Conservation (phyloP, 2,888 invertebrate species). For the Sesia apiformis region DNA sequence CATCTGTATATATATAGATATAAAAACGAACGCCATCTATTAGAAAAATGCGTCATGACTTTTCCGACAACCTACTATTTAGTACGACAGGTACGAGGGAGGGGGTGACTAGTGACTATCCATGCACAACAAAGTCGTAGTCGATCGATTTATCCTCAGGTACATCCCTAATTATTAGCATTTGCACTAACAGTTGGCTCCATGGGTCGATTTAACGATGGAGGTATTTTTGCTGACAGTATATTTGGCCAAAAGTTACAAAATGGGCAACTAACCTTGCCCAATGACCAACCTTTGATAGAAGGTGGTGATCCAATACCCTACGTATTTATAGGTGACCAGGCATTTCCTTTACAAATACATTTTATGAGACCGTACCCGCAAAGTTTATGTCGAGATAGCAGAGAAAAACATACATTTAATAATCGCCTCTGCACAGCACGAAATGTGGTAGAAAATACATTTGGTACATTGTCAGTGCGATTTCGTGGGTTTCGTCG, state of each 20-base stretch:
- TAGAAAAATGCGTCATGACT: too few relatives aligned
- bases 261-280: background rate
- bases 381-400: conserved; percentile 1
- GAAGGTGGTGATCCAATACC: background rate
- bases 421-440: conserved; percentile 1
- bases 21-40: too few relatives aligned
- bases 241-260: background rate
- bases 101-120: too few relatives aligned
- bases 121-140: too few relatives aligned
- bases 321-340: background rate
- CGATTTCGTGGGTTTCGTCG: conserved; percentile 3
- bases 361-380: background rate
- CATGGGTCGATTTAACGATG: background rate
- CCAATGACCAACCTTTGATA: background rate
- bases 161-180: too few relatives aligned
- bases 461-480: background rate
- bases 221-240: background rate
- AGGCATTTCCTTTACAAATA: background rate
- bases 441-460: background rate
- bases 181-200: too few relatives aligned
- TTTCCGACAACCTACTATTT: too few relatives aligned
- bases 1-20: too few relatives aligned
- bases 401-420: conserved; percentile 4
- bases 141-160: too few relatives aligned
- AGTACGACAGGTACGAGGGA: too few relatives aligned